Base-by-base conservation (phyloP, 2,888 invertebrate genomes). In the Sinohyriopsis cumingii region DNA sequence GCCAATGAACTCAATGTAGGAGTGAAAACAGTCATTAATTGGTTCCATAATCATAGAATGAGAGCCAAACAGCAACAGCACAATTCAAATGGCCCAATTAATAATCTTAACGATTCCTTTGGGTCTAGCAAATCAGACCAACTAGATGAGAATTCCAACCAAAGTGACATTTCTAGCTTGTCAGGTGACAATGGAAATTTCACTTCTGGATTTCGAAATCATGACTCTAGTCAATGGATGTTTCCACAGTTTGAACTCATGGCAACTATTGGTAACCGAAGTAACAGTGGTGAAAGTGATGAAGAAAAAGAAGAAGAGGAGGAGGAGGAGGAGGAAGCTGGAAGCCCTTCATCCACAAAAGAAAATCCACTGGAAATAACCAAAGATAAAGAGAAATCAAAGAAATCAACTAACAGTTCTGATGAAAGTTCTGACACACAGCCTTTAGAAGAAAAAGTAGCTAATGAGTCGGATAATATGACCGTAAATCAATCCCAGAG, bases 31-130 rank as follows among this genome's bases (percentile, higher is more conserved):
- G 98, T 99, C 86, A 98, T 98, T 74, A 99, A 99, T 91, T 99
- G 99, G 99, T 99, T 99, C 93, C 99, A 99, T 92, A 99, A 99
- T 90, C 98, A 99, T 90, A 94, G 99, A 84, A 99, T 99, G 97
- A 93, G 99, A 76, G 93, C 97, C 88, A 98, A 98, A 71, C 89
- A 90, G 69, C 89, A 89, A 72, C 85, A 86, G 65, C 86, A 84
- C 25, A 82, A 79, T 60, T 73, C 75, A 57, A 76, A 76, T 19
- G 72, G 73, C 65, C 76, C 69, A 60, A 69, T 45, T 56, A 74
- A 65, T 67, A 75, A 77, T 53, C 73, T 68, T 65, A 68, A 67
- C 24, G 73, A 76, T 53, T 67, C 71, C n/a, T 65, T 33, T 53
- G 67, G 76, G 55, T 56, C 72, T 18, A 70, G 63, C 28, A 87